A percentile compares a stretch with the other conserved stretches of the same genome.
phyloP scores from a whole-genome alignment of 2,888 invertebrate species.

The Lamellibrachia satsuma region DNA sequence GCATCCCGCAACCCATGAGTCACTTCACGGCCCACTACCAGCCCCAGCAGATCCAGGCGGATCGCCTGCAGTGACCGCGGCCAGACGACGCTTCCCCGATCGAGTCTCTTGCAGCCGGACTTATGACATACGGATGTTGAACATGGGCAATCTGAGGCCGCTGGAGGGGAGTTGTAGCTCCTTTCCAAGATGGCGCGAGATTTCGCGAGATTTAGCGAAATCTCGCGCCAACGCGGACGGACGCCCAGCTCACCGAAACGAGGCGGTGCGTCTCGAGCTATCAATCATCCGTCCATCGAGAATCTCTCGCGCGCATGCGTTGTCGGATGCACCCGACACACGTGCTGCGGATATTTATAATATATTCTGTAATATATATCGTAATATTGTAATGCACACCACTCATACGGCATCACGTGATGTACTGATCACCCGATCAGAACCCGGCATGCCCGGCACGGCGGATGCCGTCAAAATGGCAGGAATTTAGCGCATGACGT shows the following conservation, averaged over 20 bases:
- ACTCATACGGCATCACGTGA: slow-evolving; percentile 4
- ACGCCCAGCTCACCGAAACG: neutral
- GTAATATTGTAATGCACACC: neutral
- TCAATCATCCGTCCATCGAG: slow-evolving; percentile 13
- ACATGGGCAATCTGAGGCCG: neutral
- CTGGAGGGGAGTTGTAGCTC: neutral
- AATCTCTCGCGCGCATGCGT: slow-evolving; percentile 10
- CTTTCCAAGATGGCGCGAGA: neutral
- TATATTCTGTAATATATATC: slow-evolving; percentile 9
- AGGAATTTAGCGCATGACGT: neutral
- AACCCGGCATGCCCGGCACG: neutral
- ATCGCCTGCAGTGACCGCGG: slow-evolving; percentile 22
- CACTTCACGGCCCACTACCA: neutral
- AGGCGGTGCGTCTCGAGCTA: neutral
- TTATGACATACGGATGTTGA: neutral
- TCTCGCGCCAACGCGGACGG: neutral
- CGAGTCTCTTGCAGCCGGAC: neutral
- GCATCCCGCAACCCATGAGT: neutral
- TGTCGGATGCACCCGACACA: neutral
- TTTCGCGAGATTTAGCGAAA: neutral
- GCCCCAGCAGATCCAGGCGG: slow-evolving; percentile 23
- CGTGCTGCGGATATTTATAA: neutral
- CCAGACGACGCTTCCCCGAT: neutral
- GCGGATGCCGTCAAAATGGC: neutral
- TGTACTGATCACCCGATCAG: neutral